A percentile compares a stretch with the other conserved stretches of the same genome.
phyloP scores from a whole-genome alignment of 2,888 invertebrate species.

The Pelosia muscerda region DNA sequence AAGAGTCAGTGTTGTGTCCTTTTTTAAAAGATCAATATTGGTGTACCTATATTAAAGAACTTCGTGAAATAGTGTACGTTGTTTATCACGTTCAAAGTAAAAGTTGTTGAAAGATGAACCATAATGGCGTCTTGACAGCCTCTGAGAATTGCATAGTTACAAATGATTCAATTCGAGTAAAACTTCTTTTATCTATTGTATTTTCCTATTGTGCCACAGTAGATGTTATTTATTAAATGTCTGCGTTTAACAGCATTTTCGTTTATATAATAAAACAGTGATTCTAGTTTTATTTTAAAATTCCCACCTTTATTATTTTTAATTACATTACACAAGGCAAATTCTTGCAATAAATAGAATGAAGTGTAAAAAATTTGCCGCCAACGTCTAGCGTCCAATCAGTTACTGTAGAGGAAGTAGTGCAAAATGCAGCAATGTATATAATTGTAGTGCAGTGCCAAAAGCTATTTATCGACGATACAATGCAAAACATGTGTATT shows the following conservation, averaged over 20 bases:
- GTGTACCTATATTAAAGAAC: too few species aligned
- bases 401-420: constrained; percentile 66
- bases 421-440: constrained; percentile 68
- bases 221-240: neutral
- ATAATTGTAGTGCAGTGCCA: constrained; percentile 67
- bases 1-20: neutral
- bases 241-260: neutral
- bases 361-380: constrained; percentile 38
- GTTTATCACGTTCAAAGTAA: too few species aligned
- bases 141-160: neutral
- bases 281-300: constrained; percentile 5
- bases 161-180: neutral
- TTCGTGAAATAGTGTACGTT: too few species aligned
- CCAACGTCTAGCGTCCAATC: too few species aligned
- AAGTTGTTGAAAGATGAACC: too few species aligned
- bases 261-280: neutral
- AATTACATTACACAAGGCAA: constrained; percentile 8
- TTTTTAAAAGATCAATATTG: too few species aligned
- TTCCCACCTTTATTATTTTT: neutral
- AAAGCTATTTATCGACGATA: constrained; percentile 60
- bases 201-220: neutral
- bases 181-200: neutral
- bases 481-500: constrained; percentile 64
- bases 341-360: constrained; percentile 25
- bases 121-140: neutral